Evolutionary conservation across 2,888 invertebrate species (phyloP).

Genomic region (Cancer borealis): DNA sequence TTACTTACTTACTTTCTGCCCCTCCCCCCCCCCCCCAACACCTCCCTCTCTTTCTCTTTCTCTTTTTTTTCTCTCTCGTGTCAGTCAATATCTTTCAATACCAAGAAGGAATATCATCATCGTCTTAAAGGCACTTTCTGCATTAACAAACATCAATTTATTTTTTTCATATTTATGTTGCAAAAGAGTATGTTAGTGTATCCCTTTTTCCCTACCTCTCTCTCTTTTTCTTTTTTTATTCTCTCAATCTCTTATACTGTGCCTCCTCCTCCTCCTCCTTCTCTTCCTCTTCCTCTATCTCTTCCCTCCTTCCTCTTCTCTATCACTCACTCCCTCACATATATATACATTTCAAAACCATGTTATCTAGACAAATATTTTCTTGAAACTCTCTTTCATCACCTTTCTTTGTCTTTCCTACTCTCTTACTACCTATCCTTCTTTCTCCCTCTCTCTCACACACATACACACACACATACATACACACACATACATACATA

Average conservation of each 20-base stretch:
- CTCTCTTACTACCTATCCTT: neutral
- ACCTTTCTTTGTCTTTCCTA: neutral
- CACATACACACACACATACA: slow-evolving; percentile 16
- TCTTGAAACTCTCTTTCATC: neutral
- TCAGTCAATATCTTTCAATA: neutral
- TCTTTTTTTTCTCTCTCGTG: neutral
- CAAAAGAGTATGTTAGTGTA: neutral
- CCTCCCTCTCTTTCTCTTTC: neutral
- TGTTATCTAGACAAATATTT: neutral
- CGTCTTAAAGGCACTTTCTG: neutral
- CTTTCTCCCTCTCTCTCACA: neutral
- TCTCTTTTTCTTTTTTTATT: neutral
- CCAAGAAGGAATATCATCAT: slow-evolving; percentile 28
- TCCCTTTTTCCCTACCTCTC: neutral
- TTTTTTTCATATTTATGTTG: neutral
- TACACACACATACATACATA: slow-evolving; percentile 1
- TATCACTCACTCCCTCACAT: too few relatives aligned
- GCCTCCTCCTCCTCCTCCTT: neutral
- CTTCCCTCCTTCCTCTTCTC: neutral
- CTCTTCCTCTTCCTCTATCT: neutral
- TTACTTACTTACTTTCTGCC: neutral
- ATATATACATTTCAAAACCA: too few relatives aligned
- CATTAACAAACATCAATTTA: neutral
- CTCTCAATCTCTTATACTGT: too few relatives aligned
- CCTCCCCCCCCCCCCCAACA: neutral